Base-by-base conservation (phyloP, 1,140 invertebrate species). In the Brachionus calyciflorus region DNA sequence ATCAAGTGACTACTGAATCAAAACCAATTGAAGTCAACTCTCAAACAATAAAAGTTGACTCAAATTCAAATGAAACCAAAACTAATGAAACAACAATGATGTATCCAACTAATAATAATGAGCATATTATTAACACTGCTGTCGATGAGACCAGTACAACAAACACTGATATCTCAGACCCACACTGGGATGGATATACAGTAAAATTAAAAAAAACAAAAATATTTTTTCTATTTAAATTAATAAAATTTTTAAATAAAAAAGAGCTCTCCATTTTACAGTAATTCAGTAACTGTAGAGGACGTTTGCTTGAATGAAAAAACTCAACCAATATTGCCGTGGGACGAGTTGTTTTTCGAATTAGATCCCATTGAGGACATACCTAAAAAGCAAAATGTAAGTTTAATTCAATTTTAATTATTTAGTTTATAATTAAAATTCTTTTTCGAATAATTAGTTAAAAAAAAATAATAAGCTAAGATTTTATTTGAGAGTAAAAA, bases 331-430 rank as follows among this genome's bases (percentile, higher is more conserved):
- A 37, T 73, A 10, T 30, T 73, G 14, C 69, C 69, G 14, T 73
- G 69, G 69, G 69, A 73, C 14, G 69, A 73, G 14, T 33, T 73
- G 28, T 73, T 73, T 73, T 73, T 73, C 2, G 69, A 73, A 19
- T 33, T 73, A 37, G 69, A 73, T 37, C 69, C 69, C 19, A 73
- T 40, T 33, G 69, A 73, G 28, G 69, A 73, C 46, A 55, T 41
- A 30, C 69, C 60, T 44, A 6, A 44, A 21, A 65, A 65, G 24
- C 37, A 24, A 65, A 65, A 65, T 65, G 60, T 65, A 65, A 65
- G 55, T 26, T 44, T 33, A 60, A n/a, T n/a, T n/a, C n/a, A n/a
- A n/a, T n/a, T n/a, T n/a, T n/a, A n/a, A n/a, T n/a, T n/a, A n/a
- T n/a, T n/a, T n/a, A n/a, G n/a, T n/a, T n/a, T n/a, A n/a, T n/a